A percentile compares a stretch with the other conserved stretches of the same genome.
Conservation (phyloP, 2,113 vertebrate species). For the Anarrhichthys ocellatus region DNA sequence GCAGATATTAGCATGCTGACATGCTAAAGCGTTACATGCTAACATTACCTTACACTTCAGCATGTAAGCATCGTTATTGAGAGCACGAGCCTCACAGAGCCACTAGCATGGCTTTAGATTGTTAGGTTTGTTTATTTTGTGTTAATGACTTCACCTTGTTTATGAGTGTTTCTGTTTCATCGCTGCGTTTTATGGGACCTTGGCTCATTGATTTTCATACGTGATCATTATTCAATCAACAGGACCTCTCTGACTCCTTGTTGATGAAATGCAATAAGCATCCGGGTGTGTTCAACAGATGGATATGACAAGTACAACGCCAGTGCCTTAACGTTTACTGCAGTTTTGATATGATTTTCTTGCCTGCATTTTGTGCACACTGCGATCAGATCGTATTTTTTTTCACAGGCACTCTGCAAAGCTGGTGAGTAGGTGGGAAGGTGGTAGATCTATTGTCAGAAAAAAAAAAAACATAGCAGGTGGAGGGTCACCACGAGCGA, state of each 20-base stretch:
- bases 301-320: neutral
- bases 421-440: slow-evolving; percentile 49
- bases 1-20: neutral
- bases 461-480: slow-evolving; percentile 33
- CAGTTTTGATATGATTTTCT: neutral
- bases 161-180: neutral
- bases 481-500: slow-evolving; percentile 13
- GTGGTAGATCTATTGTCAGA: slow-evolving; percentile 24
- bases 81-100: neutral
- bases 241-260: neutral
- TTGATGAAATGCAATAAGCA: neutral
- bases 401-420: slow-evolving; percentile 21
- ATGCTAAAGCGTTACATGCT: neutral
- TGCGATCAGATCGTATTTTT: neutral
- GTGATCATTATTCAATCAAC: neutral
- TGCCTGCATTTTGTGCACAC: slow-evolving; percentile 12
- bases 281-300: neutral
- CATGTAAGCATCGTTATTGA: neutral
- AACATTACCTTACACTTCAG: neutral
- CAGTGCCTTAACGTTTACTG: neutral
- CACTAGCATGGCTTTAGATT: neutral
- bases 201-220: slow-evolving; percentile 11
- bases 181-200: neutral
- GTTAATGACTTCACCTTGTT: neutral
- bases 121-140: neutral